Percentiles rank a stretch among this genome's conserved stretches.
phyloP scores from a whole-genome alignment of 2,797 vertebrate species.

The Mormyrus proboscirostris region DNA sequence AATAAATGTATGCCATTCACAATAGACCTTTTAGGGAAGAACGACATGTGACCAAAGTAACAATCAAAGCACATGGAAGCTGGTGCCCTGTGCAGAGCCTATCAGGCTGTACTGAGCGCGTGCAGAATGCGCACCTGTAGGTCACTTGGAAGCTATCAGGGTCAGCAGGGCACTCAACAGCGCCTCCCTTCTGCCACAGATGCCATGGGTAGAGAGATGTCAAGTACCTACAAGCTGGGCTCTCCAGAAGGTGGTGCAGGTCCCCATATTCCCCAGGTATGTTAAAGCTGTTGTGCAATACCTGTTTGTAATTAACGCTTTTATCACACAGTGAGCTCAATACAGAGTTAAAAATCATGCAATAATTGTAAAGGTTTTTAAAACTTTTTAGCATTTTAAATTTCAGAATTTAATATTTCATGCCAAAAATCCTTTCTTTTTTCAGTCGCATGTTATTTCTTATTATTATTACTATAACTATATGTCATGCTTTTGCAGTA shows the following conservation, averaged over 20 bases:
- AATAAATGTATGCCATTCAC: neutral
- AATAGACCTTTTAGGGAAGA: neutral
- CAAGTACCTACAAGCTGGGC: neutral
- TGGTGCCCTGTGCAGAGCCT: neutral
- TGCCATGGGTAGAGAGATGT: neutral
- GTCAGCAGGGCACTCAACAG: neutral
- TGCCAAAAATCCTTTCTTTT: neutral
- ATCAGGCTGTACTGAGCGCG: neutral
- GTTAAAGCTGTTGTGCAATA: neutral
- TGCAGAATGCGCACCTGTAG: neutral
- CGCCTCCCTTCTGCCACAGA: neutral
- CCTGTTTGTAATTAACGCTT: neutral
- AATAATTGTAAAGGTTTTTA: neutral
- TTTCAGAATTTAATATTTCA: neutral
- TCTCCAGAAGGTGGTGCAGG: neutral
- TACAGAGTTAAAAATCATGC: neutral
- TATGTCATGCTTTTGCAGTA: neutral
- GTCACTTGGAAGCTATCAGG: neutral
- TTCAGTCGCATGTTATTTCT: neutral
- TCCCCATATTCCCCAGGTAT: neutral
- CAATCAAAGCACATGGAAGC: neutral
- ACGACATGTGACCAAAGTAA: neutral
- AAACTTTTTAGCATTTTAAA: neutral
- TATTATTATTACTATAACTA: neutral
- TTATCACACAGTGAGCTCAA: neutral